A percentile compares a stretch with the other conserved stretches of the same genome.
Conservation (phyloP, 2,797 vertebrate genomes). For the Coregonus suidteri region DNA sequence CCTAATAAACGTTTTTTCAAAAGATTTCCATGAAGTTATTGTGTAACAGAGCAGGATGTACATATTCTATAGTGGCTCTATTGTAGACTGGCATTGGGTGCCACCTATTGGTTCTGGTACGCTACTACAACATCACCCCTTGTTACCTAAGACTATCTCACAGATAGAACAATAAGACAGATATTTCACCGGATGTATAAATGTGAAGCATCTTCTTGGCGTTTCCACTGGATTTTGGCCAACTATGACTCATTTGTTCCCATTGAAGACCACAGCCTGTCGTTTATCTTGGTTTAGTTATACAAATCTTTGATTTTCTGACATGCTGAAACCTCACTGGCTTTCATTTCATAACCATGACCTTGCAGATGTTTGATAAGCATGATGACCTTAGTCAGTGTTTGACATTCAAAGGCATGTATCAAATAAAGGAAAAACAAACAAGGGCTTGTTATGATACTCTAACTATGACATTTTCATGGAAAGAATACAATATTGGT, state of each 20-base stretch:
- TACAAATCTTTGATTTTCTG: neutral
- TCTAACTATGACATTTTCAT: neutral
- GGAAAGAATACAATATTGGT: too few relatives aligned
- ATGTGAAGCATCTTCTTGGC: too few relatives aligned
- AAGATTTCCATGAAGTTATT: too few relatives aligned
- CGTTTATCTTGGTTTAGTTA: too few relatives aligned
- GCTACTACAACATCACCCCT: neutral
- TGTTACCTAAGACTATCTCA: slow-evolving; percentile 11
- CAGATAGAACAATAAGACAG: too few relatives aligned
- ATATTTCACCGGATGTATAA: too few relatives aligned
- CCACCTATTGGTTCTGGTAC: slow-evolving; percentile 51
- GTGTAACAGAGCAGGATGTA: too few relatives aligned
- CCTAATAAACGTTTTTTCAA: too few relatives aligned
- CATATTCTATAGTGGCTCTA: neutral
- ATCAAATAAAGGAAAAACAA: neutral
- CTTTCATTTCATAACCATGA: neutral
- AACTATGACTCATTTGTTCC: too few relatives aligned
- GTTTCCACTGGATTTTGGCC: too few relatives aligned
- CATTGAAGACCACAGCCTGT: too few relatives aligned
- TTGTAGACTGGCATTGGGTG: neutral
- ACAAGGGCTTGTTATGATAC: neutral
- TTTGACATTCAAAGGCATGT: neutral
- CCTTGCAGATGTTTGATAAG: slow-evolving; percentile 16
- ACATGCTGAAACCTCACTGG: slow-evolving; percentile 10
- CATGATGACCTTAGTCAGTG: slow-evolving; percentile 16